Evolutionary conservation across 2,113 vertebrate genomes (phyloP), one percentile per base, ranked within the genome.

Genomic region (Ammodytes dubius): DNA sequence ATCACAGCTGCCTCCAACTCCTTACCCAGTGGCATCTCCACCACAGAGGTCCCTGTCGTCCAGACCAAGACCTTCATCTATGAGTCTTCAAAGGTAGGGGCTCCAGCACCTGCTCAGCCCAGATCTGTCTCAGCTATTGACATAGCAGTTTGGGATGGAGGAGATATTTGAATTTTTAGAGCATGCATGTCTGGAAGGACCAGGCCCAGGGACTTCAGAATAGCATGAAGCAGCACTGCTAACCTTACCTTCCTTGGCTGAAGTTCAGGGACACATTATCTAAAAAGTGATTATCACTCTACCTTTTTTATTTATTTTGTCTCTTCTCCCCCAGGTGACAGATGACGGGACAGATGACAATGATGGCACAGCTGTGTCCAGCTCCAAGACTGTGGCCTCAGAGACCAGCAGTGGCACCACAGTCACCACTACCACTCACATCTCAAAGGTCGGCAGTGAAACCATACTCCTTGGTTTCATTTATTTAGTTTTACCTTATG

Each of bases 21-120:
- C n/a, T 65, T 87, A 85, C 95, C 96, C 90, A 95, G 95, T 6
- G 96, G 97, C 91, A 96, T 97, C 85, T 95, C 97, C 87, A 99
- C 97, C 5, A 98, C 96, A 94, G 96, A 98, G 3, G 97, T 99
- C 54, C 97, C 97, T 49, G 96, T 98, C 35, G 95, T 99, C 83
- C 97, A 96, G 69, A 99, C 97, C 7, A 97, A 97, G 94, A 97
- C 97, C 86, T 95, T 99, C 95, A 98, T 97, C 73, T 99, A 98
- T 0, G 96, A 97, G 89, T 95, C 97, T 87, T 95, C 97, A 78
- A 97, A 97, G 97, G 97, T 98, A 96, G 89, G 91, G 70, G 85
- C 81, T 77, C 84, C 57, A 72, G 81, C 72, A 65, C n/a, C 79
- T 79, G 89, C 78, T 88, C 86, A 59, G 76, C 82, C 87, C 86